phyloP scores from a whole-genome alignment of 2,113 vertebrate genomes.

The Thymallus thymallus region DNA sequence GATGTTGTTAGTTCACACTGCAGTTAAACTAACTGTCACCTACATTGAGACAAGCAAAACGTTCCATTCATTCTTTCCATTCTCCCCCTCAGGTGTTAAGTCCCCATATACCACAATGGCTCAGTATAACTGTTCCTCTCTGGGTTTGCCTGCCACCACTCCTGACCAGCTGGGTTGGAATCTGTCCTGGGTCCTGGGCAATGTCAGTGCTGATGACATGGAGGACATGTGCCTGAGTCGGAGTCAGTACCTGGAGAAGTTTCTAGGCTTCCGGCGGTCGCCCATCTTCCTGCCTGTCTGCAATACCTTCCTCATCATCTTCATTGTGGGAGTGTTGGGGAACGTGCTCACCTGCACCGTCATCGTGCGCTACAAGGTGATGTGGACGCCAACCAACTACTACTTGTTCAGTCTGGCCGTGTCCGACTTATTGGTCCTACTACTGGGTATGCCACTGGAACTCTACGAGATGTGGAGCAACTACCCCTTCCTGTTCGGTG shows the following conservation, averaged over 20 bases:
- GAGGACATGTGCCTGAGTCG: conserved; percentile 54
- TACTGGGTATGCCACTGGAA: conserved; percentile 73
- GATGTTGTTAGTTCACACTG: background rate
- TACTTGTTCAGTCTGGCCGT: conserved; percentile 73
- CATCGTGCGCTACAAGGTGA: conserved; percentile 64
- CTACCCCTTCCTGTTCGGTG: conserved; percentile 70
- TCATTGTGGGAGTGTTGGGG: conserved; percentile 66
- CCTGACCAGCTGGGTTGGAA: conserved; percentile 50
- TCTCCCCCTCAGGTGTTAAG: conserved; percentile 13
- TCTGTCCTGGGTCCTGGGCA: conserved; percentile 43
- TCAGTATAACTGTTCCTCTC: conserved; percentile 59
- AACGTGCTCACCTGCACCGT: conserved; percentile 70
- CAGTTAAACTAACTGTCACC: background rate
- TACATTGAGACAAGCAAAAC: too few relatives aligned
- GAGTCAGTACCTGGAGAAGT: conserved; percentile 44
- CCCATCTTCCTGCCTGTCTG: conserved; percentile 65
- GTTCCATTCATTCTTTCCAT: background rate
- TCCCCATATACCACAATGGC: conserved; percentile 31
- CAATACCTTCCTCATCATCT: conserved; percentile 65
- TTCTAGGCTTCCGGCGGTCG: conserved; percentile 57
- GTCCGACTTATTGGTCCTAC: conserved; percentile 72
- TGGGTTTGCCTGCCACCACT: conserved; percentile 12
- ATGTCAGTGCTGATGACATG: conserved; percentile 36
- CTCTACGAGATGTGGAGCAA: conserved; percentile 72
- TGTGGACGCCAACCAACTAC: conserved; percentile 74